These are phyloP conservation scores for Drosophila affinis DNA, from an alignment of 2,888 invertebrate species.

Conservation along the genomic window DNA sequence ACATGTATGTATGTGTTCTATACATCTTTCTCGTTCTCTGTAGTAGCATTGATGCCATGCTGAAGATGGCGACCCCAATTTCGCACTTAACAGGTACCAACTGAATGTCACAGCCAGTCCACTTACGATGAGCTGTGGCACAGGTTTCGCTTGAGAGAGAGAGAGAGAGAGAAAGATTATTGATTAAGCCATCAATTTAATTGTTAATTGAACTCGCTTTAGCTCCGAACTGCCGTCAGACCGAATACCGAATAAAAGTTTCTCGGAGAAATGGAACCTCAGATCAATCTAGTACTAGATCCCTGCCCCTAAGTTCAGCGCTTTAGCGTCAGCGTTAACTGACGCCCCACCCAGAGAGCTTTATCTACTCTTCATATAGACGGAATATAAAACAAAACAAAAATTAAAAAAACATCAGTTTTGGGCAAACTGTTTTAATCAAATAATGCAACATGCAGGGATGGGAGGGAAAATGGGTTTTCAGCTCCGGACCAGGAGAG, in stretches of 20 bases:
- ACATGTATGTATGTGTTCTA: not conserved
- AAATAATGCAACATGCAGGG: constrained; percentile 48
- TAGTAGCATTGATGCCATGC: constrained; percentile 7
- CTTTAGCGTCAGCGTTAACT: too few relatives aligned
- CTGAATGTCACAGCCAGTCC: constrained; percentile 12
- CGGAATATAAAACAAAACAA: constrained; percentile 12
- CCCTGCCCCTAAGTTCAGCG: constrained; percentile 10
- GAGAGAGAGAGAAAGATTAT: not conserved
- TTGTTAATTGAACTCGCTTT: constrained; percentile 35
- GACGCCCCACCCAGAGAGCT: not conserved
- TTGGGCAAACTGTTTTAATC: constrained; percentile 40
- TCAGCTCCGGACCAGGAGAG: too few relatives aligned
- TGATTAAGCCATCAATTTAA: constrained; percentile 40
- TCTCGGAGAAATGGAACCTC: constrained; percentile 9
- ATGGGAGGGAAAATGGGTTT: not conserved
- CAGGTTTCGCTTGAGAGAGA: constrained; percentile 18
- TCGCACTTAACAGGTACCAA: constrained; percentile 56
- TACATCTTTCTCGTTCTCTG: not conserved
- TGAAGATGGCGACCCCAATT: constrained; percentile 68
- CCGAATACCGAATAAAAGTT: not conserved
- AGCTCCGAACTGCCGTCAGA: not conserved
- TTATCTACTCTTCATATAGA: not conserved
- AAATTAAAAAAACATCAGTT: constrained; percentile 15
- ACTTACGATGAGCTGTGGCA: constrained; percentile 26
- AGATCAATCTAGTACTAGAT: constrained; percentile 24